Evolutionary conservation across 1,140 invertebrate species (phyloP).

Genomic region (Drosophila pallidifrons): DNA sequence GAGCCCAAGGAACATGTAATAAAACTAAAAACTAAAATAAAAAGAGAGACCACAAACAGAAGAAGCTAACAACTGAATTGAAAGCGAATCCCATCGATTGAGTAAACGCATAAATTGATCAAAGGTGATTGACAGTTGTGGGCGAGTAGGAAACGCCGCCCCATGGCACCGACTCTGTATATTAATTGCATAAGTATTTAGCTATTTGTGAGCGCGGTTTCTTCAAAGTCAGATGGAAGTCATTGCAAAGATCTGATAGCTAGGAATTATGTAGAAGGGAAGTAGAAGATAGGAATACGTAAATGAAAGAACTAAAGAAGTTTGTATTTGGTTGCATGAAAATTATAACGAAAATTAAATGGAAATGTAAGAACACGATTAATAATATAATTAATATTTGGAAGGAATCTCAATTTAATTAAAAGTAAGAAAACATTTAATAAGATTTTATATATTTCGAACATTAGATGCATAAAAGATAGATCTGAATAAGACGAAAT

Average conservation of each 20-base stretch:
- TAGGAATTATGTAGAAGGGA: not conserved
- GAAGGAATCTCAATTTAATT: too few species aligned
- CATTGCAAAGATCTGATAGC: not conserved
- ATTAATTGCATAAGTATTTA: slow-evolving; percentile 33
- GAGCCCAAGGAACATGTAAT: slow-evolving; percentile 49
- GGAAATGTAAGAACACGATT: too few species aligned
- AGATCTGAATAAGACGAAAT: too few species aligned
- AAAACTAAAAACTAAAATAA: not conserved
- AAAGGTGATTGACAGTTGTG: slow-evolving; percentile 75
- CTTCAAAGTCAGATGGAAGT: slow-evolving; percentile 3
- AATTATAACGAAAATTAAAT: too few species aligned
- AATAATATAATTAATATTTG: too few species aligned
- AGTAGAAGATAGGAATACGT: not conserved
- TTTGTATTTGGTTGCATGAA: not conserved
- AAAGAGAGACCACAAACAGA: slow-evolving; percentile 4
- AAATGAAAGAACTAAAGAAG: not conserved
- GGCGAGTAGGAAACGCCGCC: slow-evolving; percentile 62
- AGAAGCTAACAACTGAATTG: slow-evolving; percentile 31
- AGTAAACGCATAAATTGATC: slow-evolving; percentile 73
- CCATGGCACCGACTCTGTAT: slow-evolving; percentile 24
- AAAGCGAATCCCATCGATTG: slow-evolving; percentile 61
- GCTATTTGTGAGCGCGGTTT: not conserved
- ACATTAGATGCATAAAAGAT: too few species aligned
- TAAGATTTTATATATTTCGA: too few species aligned
- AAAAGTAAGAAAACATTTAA: too few species aligned